Base-by-base conservation (phyloP, 2,888 invertebrate species). In the Hartigia nigra region DNA sequence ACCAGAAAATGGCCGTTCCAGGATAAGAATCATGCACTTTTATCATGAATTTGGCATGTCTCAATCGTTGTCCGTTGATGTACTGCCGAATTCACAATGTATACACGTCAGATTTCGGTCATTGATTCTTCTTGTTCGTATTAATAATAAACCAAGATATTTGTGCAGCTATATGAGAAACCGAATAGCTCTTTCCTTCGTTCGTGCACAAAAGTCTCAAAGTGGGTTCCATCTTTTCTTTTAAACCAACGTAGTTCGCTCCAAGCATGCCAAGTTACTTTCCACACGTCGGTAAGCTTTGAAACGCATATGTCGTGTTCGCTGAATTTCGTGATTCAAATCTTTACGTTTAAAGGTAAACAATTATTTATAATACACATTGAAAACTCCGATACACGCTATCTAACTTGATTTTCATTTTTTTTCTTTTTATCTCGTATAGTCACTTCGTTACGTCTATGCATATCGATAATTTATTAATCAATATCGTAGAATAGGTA, bases 401-500 rank as follows among this genome's bases (percentile, higher is more conserved):
- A 70, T 75, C 36, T 69, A 35, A 70, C 69, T 75, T 37, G 75
- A 70, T 78, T 35, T 78, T 76, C 23, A 23, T 55, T 23, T 55
- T 23, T 23, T 55, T 55, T 55, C 55, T 23, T 55, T 55, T 55
- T 55, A 55, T 55, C 55, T 32, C 72, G 72, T 32, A 76, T 36
- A 70, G 70, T 75, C 55, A 70, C 35, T 36, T 75, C 74, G 55
- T 74, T 37, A 69, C 36, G 36, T 35, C 74, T 77, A 75, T 72
- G 72, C 34, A 72, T 72, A 31, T 72, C 72, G 72, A 39, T 77
- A 39, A 78, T 70, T 69, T 69, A 72, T 72, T 72, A 34, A 76
- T 78, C 34, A 70, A 78, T 78, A 70, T 37, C 70, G 75, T 31
- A 78, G 75, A 78, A 70, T 78, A 72, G 35, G 35, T 74, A n/a